Conservation (phyloP, 2,797 vertebrate genomes). For the Macroramphosus scolopax region DNA sequence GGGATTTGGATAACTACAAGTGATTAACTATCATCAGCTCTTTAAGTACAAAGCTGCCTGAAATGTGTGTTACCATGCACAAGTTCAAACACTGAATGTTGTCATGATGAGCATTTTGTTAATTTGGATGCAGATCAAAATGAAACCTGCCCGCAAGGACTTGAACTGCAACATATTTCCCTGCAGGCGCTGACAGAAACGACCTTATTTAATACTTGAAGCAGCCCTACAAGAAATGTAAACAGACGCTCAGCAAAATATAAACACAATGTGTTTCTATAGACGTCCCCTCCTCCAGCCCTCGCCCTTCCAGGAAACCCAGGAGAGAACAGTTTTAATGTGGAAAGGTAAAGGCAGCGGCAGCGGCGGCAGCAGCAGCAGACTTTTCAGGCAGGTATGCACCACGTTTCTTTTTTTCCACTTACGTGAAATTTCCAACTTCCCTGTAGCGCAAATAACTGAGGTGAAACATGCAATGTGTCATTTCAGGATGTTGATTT, state of each 20-base stretch:
- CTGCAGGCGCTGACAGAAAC: too few species aligned
- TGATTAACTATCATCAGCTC: too few species aligned
- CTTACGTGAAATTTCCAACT: conserved; percentile 62
- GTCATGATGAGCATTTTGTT: too few species aligned
- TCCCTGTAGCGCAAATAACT: conserved; percentile 32
- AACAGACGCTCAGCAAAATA: background rate
- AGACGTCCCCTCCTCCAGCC: conserved; percentile 11
- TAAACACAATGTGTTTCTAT: conserved; percentile 26
- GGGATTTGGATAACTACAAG: too few species aligned
- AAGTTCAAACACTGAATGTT: too few species aligned
- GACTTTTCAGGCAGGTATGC: conserved; percentile 62
- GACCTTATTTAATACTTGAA: background rate
- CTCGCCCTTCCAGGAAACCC: conserved; percentile 35
- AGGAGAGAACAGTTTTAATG: conserved; percentile 34
- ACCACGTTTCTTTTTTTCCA: conserved; percentile 65
- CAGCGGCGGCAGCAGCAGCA: conserved; percentile 27
- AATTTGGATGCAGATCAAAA: too few species aligned
- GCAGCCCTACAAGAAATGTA: background rate
- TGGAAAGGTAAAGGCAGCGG: conserved; percentile 57
- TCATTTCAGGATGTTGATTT: conserved; percentile 42
- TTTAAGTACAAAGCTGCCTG: too few species aligned
- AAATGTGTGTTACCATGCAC: too few species aligned
- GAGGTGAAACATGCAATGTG: conserved; percentile 36
- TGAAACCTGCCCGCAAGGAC: too few species aligned
- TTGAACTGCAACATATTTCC: too few species aligned